A percentile compares a stretch with the other conserved stretches of the same genome.
Conservation (phyloP, 1,140 invertebrate genomes). For the Meloidogyne exigua region DNA sequence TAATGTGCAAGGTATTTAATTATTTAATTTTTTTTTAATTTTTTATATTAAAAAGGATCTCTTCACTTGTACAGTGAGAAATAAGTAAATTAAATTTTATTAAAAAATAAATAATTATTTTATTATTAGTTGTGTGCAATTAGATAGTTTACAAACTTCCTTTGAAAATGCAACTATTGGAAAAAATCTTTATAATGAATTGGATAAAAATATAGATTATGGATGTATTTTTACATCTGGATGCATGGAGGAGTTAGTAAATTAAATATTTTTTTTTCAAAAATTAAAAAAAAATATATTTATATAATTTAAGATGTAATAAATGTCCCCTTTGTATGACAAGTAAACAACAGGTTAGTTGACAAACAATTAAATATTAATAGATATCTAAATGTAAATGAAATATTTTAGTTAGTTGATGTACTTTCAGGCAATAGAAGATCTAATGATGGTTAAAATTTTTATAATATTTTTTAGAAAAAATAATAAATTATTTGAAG, state of each 20-base stretch:
- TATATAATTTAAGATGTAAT: constrained; percentile 28
- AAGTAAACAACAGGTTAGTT: constrained; percentile 45
- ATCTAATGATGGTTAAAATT: constrained; percentile 27
- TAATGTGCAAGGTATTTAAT: constrained; percentile 18
- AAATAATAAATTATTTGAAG: constrained; percentile 27
- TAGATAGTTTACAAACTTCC: constrained; percentile 28
- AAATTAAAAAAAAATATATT: neutral
- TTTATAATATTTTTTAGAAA: neutral
- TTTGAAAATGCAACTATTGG: constrained; percentile 45
- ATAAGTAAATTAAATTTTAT: neutral
- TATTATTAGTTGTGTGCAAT: constrained; percentile 43
- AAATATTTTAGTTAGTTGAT: constrained; percentile 42
- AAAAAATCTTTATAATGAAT: constrained; percentile 49
- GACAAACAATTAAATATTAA: neutral
- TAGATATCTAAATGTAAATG: neutral
- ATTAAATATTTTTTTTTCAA: neutral
- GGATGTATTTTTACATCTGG: constrained; percentile 58
- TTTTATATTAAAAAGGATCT: constrained; percentile 1
- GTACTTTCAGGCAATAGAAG: constrained; percentile 47
- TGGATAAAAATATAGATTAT: constrained; percentile 57
- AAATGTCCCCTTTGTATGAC: constrained; percentile 50
- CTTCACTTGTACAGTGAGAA: constrained; percentile 22
- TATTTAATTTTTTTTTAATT: neutral
- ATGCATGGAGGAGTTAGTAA: constrained; percentile 53
- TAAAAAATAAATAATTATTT: neutral